A percentile compares a stretch with the other conserved stretches of the same genome.
phyloP scores from a whole-genome alignment of 2,797 vertebrate species.

The Phalanger gymnotis region DNA sequence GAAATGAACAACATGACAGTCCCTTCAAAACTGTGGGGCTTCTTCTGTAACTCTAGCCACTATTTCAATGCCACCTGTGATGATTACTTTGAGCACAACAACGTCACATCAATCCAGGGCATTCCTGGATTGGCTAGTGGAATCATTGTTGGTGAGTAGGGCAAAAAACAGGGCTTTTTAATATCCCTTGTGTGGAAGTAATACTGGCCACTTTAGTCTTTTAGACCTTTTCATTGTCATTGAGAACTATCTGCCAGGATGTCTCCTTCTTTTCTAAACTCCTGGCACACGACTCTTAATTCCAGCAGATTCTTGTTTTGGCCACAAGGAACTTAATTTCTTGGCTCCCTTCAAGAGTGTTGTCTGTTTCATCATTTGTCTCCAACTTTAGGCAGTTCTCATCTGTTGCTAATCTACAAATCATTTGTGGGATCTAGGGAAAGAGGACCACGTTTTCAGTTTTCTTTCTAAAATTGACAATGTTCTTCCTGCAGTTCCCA shows the following conservation, averaged over 20 bases:
- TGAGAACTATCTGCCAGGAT: background rate
- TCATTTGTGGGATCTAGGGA: constrained; percentile 39
- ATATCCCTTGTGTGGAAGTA: constrained; percentile 15
- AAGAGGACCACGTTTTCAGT: constrained; percentile 26
- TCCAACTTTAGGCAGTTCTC: constrained; percentile 19
- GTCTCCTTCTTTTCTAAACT: background rate
- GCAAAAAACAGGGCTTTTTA: background rate
- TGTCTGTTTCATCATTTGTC: constrained; percentile 35
- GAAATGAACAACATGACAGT: constrained; percentile 79
- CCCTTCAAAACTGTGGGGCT: constrained; percentile 86
- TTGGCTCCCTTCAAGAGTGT: background rate
- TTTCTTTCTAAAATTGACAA: constrained; percentile 38
- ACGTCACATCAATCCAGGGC: constrained; percentile 86
- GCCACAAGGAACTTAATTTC: constrained; percentile 28
- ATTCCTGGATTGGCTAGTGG: constrained; percentile 92
- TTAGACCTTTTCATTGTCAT: background rate
- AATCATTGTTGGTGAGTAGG: constrained; percentile 87
- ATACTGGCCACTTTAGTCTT: background rate
- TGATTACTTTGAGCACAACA: constrained; percentile 89
- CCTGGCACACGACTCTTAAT: background rate
- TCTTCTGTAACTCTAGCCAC: constrained; percentile 86
- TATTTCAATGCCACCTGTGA: constrained; percentile 89
- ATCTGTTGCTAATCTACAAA: background rate
- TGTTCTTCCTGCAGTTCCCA: constrained; percentile 27
- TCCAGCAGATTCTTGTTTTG: constrained; percentile 39